Conservation (phyloP, 2,113 vertebrate species). For the Ibidorhyncha struthersii region DNA sequence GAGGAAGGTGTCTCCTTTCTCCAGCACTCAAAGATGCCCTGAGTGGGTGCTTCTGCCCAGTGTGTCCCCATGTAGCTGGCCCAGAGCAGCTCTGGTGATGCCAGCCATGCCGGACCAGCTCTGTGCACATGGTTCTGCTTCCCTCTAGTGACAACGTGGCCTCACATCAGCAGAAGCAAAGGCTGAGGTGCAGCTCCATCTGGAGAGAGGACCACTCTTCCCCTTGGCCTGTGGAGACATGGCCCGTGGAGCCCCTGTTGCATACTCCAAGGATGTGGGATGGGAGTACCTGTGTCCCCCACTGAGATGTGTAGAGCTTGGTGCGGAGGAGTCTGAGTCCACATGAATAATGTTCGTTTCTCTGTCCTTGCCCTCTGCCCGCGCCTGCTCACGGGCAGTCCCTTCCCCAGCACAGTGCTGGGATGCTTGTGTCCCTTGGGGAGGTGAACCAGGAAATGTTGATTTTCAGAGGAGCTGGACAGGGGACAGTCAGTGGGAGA, state of each 20-base stretch:
- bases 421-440: neutral
- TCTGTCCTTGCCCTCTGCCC: neutral
- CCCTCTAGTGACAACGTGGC: constrained; percentile 47
- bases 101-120: neutral
- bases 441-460: neutral
- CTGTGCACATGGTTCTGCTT: neutral
- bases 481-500: neutral
- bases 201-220: neutral
- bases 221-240: rapidly evolving
- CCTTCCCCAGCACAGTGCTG: neutral
- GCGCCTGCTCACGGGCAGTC: rapidly evolving
- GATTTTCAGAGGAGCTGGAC: neutral
- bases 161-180: neutral
- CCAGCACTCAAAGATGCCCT: neutral
- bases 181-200: neutral
- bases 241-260: neutral
- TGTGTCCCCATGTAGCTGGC: rapidly evolving
- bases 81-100: neutral
- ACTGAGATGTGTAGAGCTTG: neutral
- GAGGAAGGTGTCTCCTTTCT: neutral
- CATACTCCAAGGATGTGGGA: neutral
- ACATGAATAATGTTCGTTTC: neutral
- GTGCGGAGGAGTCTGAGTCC: neutral
- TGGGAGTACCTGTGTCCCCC: neutral
- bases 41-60: neutral